A percentile compares a stretch with the other conserved stretches of the same genome.
These are phyloP conservation scores for Dendrolimus kikuchii DNA, from an alignment of 1,140 invertebrate species.

Conservation along the genomic window DNA sequence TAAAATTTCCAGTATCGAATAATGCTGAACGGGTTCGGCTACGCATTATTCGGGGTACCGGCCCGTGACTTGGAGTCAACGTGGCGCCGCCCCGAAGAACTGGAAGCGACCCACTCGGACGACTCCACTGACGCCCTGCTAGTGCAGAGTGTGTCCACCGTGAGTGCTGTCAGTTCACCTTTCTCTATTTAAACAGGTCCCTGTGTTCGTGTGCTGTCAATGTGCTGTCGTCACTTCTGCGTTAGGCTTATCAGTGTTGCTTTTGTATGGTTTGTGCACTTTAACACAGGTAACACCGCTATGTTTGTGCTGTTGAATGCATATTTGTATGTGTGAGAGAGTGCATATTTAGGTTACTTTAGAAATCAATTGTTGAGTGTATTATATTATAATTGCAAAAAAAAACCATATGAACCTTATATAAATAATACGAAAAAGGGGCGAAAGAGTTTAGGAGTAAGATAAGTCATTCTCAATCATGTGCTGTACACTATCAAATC, in stretches of 20 bases:
- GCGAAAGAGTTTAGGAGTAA: too few relatives aligned
- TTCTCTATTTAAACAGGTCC: constrained; percentile 24
- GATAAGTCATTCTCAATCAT: too few relatives aligned
- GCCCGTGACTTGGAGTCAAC: constrained; percentile 80
- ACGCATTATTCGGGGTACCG: constrained; percentile 82
- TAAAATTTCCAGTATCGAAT: constrained; percentile 78
- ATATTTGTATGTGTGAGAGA: too few relatives aligned
- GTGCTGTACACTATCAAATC: too few relatives aligned
- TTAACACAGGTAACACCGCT: too few relatives aligned
- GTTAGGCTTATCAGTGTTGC: not conserved
- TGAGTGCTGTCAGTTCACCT: constrained; percentile 66
- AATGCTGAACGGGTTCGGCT: constrained; percentile 83
- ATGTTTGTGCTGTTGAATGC: too few relatives aligned
- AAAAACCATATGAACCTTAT: too few relatives aligned
- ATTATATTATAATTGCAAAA: too few relatives aligned
- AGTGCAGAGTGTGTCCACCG: constrained; percentile 61
- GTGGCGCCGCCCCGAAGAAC: constrained; percentile 77
- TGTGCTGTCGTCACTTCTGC: constrained; percentile 1
- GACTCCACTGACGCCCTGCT: constrained; percentile 61
- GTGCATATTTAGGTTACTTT: too few relatives aligned
- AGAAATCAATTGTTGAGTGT: too few relatives aligned
- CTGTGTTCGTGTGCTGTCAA: constrained; percentile 7
- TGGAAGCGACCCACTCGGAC: constrained; percentile 69
- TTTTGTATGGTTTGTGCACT: not conserved
- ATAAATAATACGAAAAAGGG: too few relatives aligned